Percentiles rank a stretch among this genome's conserved stretches.
Evolutionary conservation across 2,888 invertebrate genomes (phyloP).

Genomic region (Amphipoea lucens): DNA sequence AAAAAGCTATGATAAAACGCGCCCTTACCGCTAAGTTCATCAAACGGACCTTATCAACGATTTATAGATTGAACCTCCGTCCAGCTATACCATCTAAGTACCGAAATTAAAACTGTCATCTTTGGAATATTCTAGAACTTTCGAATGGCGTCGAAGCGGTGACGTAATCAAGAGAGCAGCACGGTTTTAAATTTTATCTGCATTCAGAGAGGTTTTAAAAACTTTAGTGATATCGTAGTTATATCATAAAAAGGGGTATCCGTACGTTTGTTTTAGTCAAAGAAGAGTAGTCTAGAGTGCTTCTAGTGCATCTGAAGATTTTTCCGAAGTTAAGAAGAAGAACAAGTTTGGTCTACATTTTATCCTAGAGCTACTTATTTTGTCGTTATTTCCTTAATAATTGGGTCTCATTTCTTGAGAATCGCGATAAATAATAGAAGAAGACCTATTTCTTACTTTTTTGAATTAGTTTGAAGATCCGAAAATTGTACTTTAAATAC

Average conservation of each 20-base stretch:
- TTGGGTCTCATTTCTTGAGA: neutral
- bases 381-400: neutral
- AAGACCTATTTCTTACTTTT: neutral
- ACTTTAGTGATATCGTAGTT: constrained; percentile 11
- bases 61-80: constrained; percentile 45
- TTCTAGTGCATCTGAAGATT: constrained; percentile 1
- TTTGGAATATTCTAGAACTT: constrained; percentile 44
- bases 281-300: constrained; percentile 1
- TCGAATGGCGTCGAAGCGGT: constrained; percentile 19
- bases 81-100: constrained; percentile 16
- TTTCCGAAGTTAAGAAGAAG: neutral
- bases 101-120: constrained; percentile 47
- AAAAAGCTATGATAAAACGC: constrained; percentile 33
- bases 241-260: constrained; percentile 3
- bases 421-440: neutral
- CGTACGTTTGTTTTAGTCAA: constrained; percentile 19
- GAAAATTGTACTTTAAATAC: neutral
- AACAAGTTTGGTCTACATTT: neutral
- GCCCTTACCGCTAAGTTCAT: constrained; percentile 29
- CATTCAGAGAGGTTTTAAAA: constrained; percentile 29
- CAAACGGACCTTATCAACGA: constrained; percentile 53
- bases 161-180: constrained; percentile 24
- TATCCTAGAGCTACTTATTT: neutral
- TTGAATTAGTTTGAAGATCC: neutral
- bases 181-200: constrained; percentile 34